Conservation (phyloP, 2,113 vertebrate species). For the Melanostigma gelatinosum region DNA sequence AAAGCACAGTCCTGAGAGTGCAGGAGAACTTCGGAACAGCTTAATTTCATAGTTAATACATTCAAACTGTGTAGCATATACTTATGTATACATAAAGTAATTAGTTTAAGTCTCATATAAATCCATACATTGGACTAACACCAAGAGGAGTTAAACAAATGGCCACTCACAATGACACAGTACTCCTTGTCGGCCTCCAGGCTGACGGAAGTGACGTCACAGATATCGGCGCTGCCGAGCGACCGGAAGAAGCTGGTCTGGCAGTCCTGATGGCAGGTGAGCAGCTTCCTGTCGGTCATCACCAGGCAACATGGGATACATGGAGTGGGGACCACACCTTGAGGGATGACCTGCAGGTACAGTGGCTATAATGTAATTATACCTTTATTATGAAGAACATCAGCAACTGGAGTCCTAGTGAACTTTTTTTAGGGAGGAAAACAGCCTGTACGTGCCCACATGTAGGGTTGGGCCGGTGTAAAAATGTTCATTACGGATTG, state of each 20-base stretch:
- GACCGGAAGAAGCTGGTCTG: conserved; percentile 98
- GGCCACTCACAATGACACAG: conserved; percentile 89
- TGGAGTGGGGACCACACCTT: conserved; percentile 87
- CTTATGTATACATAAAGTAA: not conserved
- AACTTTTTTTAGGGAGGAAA: not conserved
- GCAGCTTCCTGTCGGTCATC: conserved; percentile 86
- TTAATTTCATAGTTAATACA: not conserved
- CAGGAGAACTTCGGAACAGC: not conserved
- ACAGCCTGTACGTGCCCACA: not conserved
- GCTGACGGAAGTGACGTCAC: conserved; percentile 81
- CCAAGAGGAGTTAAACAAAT: not conserved
- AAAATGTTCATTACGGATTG: not conserved
- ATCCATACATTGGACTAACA: not conserved
- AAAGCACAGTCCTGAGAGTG: not conserved
- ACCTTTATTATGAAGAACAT: not conserved
- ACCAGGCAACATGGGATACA: conserved; percentile 97
- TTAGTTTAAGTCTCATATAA: not conserved
- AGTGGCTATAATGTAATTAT: not conserved
- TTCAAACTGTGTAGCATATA: not conserved
- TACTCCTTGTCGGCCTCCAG: conserved; percentile 87
- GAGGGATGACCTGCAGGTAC: conserved; percentile 89
- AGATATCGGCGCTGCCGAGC: conserved; percentile 85
- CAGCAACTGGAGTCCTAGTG: not conserved
- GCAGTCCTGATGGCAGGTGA: conserved; percentile 97
- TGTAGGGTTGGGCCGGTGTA: not conserved